Base-by-base conservation (phyloP, 2,113 vertebrate genomes). In the Chitala chitala region DNA sequence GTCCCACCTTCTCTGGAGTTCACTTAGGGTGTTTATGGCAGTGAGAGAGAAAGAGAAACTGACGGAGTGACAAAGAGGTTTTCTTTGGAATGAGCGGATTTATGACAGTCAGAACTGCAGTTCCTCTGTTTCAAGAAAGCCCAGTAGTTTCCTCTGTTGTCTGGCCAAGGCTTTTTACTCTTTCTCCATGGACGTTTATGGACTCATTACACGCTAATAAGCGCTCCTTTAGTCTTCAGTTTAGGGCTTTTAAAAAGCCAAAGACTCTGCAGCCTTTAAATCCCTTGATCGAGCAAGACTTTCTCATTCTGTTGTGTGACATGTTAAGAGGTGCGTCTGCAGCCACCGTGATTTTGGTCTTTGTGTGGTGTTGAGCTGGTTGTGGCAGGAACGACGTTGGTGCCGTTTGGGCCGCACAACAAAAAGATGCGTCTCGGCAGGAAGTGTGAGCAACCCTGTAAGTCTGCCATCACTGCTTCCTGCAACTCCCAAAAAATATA, bases 401-500 rank as follows among this genome's bases (percentile, higher is more conserved):
- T n/a, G n/a, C n/a, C n/a, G n/a, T n/a, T n/a, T n/a, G n/a, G n/a
- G n/a, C n/a, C n/a, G n/a, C n/a, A n/a, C n/a, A n/a, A n/a, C n/a
- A n/a, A n/a, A n/a, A n/a, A n/a, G n/a, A n/a, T n/a, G n/a, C n/a
- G n/a, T n/a, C n/a, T n/a, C n/a, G n/a, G n/a, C n/a, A n/a, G n/a
- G n/a, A n/a, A n/a, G n/a, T n/a, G n/a, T n/a, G n/a, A n/a, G n/a
- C n/a, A n/a, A n/a, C n/a, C n/a, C n/a, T n/a, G 24, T 15, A 29
- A 29, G 29, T 29, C 40, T 4, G 4, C 55, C 15, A 22, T 51
- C 29, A 26, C 85, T 90, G 83, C 87, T 89, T 84, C 82, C 84
- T 80, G 55, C 69, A 68, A 22, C 55, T 68, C 83, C 87, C 78
- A 71, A 84, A 87, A n/a, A 91, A 88, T 87, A 87, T 83, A 75